Percentiles rank a stretch among this genome's conserved stretches.
Evolutionary conservation across 2,113 vertebrate genomes (phyloP).

Genomic region (Eolophus roseicapilla): DNA sequence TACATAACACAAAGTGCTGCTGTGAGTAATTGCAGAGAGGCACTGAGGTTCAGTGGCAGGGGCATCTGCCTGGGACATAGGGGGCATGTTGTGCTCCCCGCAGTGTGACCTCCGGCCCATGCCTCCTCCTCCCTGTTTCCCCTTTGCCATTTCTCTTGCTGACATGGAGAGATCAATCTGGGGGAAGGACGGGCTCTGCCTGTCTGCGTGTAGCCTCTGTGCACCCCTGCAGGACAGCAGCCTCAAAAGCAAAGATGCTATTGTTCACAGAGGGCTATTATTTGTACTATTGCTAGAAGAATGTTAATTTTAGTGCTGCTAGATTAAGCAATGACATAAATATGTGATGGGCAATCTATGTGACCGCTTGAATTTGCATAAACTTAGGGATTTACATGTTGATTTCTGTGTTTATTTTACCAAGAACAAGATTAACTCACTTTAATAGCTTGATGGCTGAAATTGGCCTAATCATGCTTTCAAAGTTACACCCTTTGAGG

Average conservation of each 20-base stretch:
- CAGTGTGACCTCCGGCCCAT: neutral
- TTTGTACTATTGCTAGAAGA: neutral
- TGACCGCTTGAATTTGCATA: neutral
- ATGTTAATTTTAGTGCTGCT: neutral
- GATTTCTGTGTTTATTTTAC: neutral
- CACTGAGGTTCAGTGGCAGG: fast-evolving
- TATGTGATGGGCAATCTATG: neutral
- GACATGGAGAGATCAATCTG: neutral
- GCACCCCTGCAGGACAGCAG: neutral
- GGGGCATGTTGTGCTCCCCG: neutral
- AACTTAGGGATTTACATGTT: neutral
- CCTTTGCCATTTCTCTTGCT: neutral
- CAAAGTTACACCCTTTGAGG: neutral
- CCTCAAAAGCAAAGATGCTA: neutral
- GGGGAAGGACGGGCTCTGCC: neutral
- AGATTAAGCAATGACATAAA: neutral
- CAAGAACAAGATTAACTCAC: neutral
- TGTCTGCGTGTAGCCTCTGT: neutral
- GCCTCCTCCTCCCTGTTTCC: neutral
- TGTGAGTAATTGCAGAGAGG: neutral
- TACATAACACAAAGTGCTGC: neutral
- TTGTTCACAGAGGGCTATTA: neutral
- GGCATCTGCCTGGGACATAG: neutral
- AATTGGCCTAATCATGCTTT: neutral
- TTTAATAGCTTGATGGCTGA: neutral